Base-by-base conservation (phyloP, 2,113 vertebrate species). In the Trinectes maculatus region DNA sequence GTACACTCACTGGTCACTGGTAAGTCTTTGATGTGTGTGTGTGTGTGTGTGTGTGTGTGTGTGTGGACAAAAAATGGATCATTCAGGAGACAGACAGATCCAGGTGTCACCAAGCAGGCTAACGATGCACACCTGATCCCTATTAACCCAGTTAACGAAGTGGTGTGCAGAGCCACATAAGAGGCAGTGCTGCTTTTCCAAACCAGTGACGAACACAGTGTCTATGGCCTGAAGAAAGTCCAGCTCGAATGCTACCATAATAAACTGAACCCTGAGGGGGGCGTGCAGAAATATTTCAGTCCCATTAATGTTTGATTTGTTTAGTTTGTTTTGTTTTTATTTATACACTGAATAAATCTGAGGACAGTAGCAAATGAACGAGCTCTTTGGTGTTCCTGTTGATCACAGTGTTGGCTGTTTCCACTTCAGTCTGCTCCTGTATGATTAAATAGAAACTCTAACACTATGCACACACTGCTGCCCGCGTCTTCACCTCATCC, bases 61-160 rank as follows among this genome's bases (percentile, higher is more conserved):
- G 1, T 12, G 21, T 21, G 24, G 28, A 31, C 16, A 28, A 24
- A 24, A 25, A 18, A 33, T 33, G 60, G 12, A 21, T 10, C n/a
- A 29, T 34, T 63, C 8, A 12, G n/a, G 61, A 15, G 43, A 39
- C 13, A 42, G 31, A 33, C 19, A 40, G 29, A 58, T 6, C 29
- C 18, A 39, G 49, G 29, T 71, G 47, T 26, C 8, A 10, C 26
- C 8, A 29, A 52, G 56, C 52, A 49, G 43, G 52, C 56, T 22
- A 67, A 19, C 9, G 3, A 52, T 46, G 16, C 36, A 22, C 71
- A 73, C 55, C 65, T 77, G 79, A 85, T 63, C 64, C 51, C 51
- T 11, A 42, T 82, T 77, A 77, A 73, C 29, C 42, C 24, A 51
- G 34, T 40, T 63, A 74, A 63, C 55, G 34, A 57, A 49, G 37